Conservation (phyloP, 1,140 invertebrate species). For the Dreissena polymorpha region DNA sequence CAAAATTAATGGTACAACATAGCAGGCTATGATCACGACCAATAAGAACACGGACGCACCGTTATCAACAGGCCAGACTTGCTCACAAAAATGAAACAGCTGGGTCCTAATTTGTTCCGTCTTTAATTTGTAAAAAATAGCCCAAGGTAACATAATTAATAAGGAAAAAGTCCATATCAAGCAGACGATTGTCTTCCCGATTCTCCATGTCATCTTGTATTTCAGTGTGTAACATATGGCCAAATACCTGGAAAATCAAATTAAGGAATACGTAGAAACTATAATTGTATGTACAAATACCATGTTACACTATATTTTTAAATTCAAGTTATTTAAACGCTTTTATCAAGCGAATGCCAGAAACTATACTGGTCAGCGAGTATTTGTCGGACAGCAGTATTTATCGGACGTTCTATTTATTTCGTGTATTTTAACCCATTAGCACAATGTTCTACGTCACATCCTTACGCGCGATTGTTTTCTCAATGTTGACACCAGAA, state of each 20-base stretch:
- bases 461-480: too few relatives aligned
- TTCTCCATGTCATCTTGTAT: constrained; percentile 92
- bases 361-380: too few relatives aligned
- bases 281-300: too few relatives aligned
- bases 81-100: constrained; percentile 58
- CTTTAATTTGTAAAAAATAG: constrained; percentile 87
- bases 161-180: constrained; percentile 94
- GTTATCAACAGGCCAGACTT: constrained; percentile 76
- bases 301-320: too few relatives aligned
- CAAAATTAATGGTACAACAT: constrained; percentile 94
- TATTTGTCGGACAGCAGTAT: too few relatives aligned
- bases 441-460: too few relatives aligned
- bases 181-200: constrained; percentile 92
- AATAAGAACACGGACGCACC: constrained; percentile 92
- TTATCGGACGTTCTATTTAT: too few relatives aligned
- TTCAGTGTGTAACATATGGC: constrained; percentile 97
- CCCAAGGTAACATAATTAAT: constrained; percentile 92
- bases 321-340: too few relatives aligned
- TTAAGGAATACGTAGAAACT: too few relatives aligned
- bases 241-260: constrained; percentile 87
- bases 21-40: constrained; percentile 93
- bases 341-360: too few relatives aligned
- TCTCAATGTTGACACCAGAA: too few relatives aligned
- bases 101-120: constrained; percentile 72
- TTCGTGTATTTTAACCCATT: too few relatives aligned